These are phyloP conservation scores for Eurytoma californica DNA, from an alignment of 2,888 invertebrate species.

Conservation along the genomic window DNA sequence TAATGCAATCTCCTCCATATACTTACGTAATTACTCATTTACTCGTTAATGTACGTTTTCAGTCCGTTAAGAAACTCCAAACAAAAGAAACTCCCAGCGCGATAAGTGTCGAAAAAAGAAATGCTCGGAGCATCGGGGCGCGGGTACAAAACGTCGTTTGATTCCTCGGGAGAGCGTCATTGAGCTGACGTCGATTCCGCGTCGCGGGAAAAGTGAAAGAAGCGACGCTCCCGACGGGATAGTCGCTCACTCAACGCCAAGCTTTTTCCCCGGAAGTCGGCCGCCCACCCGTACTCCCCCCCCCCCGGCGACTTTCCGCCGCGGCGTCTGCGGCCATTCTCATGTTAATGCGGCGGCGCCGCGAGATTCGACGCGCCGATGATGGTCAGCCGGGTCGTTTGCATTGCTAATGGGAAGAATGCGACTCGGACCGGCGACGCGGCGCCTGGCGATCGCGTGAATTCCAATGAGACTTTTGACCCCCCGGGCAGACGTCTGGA, in stretches of 20 bases:
- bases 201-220: conserved; percentile 24
- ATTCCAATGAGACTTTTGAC: conserved; percentile 18
- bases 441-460: conserved; percentile 1
- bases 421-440: not conserved
- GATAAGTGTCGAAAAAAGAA: not conserved
- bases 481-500: not conserved
- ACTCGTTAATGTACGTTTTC: too few species aligned
- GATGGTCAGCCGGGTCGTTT: conserved; percentile 57
- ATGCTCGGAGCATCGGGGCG: not conserved
- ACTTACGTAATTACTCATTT: too few species aligned
- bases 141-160: conserved; percentile 9
- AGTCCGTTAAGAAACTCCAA: too few species aligned
- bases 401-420: conserved; percentile 58
- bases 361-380: conserved; percentile 45
- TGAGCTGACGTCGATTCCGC: not conserved
- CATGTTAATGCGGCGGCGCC: conserved; percentile 58
- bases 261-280: not conserved
- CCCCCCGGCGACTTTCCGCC: not conserved
- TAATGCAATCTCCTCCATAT: too few species aligned
- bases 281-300: not conserved
- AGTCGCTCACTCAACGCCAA: conserved; percentile 29
- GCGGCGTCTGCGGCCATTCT: conserved; percentile 55
- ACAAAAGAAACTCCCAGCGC: too few species aligned
- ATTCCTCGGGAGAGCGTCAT: conserved; percentile 11
- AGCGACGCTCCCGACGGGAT: conserved; percentile 33